Evolutionary conservation across 2,888 invertebrate genomes (phyloP).

Genomic region (Hedya salicella): DNA sequence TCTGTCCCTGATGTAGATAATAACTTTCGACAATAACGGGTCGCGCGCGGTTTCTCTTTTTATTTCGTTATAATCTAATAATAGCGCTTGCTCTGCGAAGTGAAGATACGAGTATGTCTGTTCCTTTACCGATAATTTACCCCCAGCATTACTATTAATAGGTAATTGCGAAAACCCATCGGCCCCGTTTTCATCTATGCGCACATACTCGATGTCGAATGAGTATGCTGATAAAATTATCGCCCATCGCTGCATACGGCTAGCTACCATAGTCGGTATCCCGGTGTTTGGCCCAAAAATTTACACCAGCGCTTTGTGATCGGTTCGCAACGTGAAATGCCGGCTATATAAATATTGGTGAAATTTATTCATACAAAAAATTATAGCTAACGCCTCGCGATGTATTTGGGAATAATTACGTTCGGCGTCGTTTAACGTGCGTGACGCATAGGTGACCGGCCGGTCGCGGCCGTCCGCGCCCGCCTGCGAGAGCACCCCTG

Average conservation of each 20-base stretch:
- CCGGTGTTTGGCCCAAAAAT: slow-evolving; percentile 3
- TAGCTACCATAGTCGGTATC: slow-evolving; percentile 2
- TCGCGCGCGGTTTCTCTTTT: no score
- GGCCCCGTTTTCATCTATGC: background rate
- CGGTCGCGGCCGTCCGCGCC: slow-evolving; percentile 3
- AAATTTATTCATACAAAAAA: slow-evolving; percentile 22
- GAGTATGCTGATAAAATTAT: slow-evolving; percentile 14
- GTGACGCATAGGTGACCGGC: slow-evolving; percentile 9
- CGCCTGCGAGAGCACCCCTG: background rate
- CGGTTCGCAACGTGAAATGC: background rate
- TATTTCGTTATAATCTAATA: no score
- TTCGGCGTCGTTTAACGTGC: background rate
- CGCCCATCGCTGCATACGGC: slow-evolving; percentile 32
- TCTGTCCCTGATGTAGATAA: no score
- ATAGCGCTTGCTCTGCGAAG: no score
- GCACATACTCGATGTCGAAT: slow-evolving; percentile 25
- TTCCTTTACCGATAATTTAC: no score
- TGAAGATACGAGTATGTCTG: no score
- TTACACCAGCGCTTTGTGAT: background rate
- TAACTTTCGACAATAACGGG: no score
- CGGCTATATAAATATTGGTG: slow-evolving; percentile 20
- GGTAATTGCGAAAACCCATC: background rate
- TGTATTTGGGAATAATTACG: slow-evolving; percentile 14
- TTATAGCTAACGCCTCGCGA: slow-evolving; percentile 14
- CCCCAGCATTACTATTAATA: no score